These are phyloP conservation scores for Enteromius radiatus DNA, from an alignment of 2,797 vertebrate species.

Conservation along the genomic window DNA sequence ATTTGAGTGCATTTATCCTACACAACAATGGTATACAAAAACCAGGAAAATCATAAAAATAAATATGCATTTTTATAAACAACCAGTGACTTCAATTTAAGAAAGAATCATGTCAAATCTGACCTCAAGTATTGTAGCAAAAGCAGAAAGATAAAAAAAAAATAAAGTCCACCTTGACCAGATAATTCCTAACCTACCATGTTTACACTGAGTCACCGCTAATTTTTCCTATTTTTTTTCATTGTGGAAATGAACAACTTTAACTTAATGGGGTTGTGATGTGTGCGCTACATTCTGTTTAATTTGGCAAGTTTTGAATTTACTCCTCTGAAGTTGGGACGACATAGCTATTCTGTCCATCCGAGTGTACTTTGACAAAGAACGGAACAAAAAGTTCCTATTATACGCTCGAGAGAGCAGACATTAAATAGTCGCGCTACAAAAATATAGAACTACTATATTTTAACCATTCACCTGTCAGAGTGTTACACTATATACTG, in stretches of 20 bases:
- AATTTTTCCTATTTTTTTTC: slow-evolving; percentile 33
- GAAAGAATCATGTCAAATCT: slow-evolving; percentile 71
- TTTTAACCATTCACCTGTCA: slow-evolving; percentile 30
- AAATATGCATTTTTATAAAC: slow-evolving; percentile 84
- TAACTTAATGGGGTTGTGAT: slow-evolving; percentile 7
- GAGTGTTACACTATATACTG: slow-evolving; percentile 13
- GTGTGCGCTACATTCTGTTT: slow-evolving; percentile 55
- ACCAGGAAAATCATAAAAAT: slow-evolving; percentile 78
- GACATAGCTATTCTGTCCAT: slow-evolving; percentile 30
- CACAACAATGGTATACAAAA: slow-evolving; percentile 74
- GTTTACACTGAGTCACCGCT: slow-evolving; percentile 47
- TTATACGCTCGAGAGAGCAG: slow-evolving; percentile 26
- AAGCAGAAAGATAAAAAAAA: slow-evolving; percentile 59
- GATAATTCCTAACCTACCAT: slow-evolving; percentile 38
- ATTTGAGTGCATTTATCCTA: slow-evolving; percentile 81
- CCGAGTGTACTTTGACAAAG: slow-evolving; percentile 52
- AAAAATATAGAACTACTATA: slow-evolving; percentile 46
- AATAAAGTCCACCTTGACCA: slow-evolving; percentile 42
- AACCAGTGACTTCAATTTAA: slow-evolving; percentile 80
- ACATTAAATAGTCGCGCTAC: slow-evolving; percentile 41
- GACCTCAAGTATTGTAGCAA: slow-evolving; percentile 81
- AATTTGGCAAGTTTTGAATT: slow-evolving; percentile 52
- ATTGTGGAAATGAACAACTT: slow-evolving; percentile 5
- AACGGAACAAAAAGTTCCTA: slow-evolving; percentile 27
- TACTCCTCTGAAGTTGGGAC: slow-evolving; percentile 12